Percentiles rank a stretch among this genome's conserved stretches.
These are phyloP conservation scores for Casuarius casuarius DNA, from an alignment of 2,113 vertebrate species.

Conservation along the genomic window DNA sequence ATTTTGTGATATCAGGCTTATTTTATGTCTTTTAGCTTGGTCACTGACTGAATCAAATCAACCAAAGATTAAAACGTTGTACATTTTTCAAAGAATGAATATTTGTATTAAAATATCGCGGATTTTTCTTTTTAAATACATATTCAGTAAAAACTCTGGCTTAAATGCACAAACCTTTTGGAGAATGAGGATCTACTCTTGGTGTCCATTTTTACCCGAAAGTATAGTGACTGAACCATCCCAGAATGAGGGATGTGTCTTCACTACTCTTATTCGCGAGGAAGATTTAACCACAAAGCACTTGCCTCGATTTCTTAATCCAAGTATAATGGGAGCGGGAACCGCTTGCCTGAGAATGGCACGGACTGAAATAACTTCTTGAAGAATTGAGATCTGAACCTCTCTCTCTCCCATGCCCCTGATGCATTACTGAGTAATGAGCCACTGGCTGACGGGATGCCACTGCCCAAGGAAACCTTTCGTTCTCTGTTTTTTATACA, in stretches of 20 bases:
- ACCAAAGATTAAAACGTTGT: not conserved
- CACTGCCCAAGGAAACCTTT: not conserved
- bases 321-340: not conserved
- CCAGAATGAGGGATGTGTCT: not conserved
- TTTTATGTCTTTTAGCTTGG: not conserved
- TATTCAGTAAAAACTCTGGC: not conserved
- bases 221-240: not conserved
- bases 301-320: not conserved
- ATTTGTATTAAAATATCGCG: not conserved
- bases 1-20: not conserved
- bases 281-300: not conserved
- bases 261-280: not conserved
- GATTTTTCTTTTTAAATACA: not conserved
- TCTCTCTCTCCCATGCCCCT: fast-evolving
- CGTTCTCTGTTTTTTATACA: not conserved
- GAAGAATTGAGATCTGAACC: not conserved
- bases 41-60: not conserved
- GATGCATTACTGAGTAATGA: not conserved
- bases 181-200: not conserved
- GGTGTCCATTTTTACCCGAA: not conserved
- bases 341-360: not conserved
- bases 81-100: not conserved
- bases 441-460: too few relatives aligned
- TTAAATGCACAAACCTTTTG: not conserved
- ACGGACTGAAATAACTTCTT: not conserved